These are phyloP conservation scores for Micronisus gabar DNA, from an alignment of 2,113 vertebrate genomes.

Conservation along the genomic window DNA sequence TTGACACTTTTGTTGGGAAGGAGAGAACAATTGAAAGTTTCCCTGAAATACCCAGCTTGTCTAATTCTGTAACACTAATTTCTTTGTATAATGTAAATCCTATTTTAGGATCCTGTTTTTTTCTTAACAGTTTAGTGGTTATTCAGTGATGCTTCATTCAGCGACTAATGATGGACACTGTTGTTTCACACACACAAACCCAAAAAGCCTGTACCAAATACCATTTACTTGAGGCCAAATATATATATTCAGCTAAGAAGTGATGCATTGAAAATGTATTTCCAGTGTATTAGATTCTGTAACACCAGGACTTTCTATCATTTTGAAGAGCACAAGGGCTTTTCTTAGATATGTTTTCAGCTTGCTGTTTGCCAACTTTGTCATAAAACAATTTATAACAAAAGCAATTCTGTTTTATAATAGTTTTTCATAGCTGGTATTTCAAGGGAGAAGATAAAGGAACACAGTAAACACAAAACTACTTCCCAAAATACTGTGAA, in stretches of 20 bases:
- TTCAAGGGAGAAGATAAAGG: conserved; percentile 30
- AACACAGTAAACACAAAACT: conserved; percentile 27
- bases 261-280: conserved; percentile 1
- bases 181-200: neutral
- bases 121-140: neutral
- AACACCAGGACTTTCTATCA: neutral
- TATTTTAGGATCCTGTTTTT: neutral
- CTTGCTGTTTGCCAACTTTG: neutral
- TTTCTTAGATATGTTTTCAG: conserved; percentile 2
- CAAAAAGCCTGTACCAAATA: neutral
- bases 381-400: conserved; percentile 29
- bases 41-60: neutral
- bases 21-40: neutral
- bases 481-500: neutral
- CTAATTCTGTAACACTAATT: neutral
- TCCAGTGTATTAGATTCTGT: neutral
- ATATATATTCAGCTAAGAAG: neutral
- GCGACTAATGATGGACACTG: neutral
- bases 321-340: neutral
- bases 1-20: neutral
- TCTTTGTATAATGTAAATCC: neutral
- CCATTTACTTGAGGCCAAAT: neutral
- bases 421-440: neutral
- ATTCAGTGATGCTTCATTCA: neutral
- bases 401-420: conserved; percentile 34